Evolutionary conservation across 2,113 vertebrate species (phyloP), one percentile per base, ranked within the genome.

Genomic region (Aspiorhynchus laticeps): DNA sequence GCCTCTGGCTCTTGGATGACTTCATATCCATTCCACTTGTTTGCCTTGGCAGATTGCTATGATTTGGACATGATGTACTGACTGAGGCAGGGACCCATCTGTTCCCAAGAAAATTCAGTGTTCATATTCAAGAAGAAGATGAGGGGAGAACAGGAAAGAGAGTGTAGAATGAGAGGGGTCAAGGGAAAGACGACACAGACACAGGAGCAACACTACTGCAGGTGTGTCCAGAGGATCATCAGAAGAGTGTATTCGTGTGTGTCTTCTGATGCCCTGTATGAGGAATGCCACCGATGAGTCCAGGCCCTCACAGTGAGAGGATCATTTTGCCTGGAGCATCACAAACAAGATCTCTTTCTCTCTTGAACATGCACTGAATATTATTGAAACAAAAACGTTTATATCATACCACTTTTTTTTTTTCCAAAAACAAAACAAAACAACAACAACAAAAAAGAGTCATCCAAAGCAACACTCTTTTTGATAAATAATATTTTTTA

Each of bases 1-100:
- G 41, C 86, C 73, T 51, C 83, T 63, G 76, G 87, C 76, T 71
- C 48, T 85, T 61, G 76, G 65, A 88, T 80, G 76, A 80, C 51
- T 85, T 88, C 38, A 75, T 31, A 80, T 88, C 38, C 38, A 80
- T 85, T 88, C 74, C 87, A 48, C 75, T 80, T 75, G 48, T 74
- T 85, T 85, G 73, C 43, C 61, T 61, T 88, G 78, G 80, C 87
- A 88, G 76, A 88, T 81, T 88, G 79, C 84, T 85, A 43, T 82
- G 78, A 82, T 88, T 88, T 88, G 67, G 71, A 80, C 78, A 88
- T 82, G 87, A 88, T 88, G 78, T 80, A 85, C 78, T 80, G 77
- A 82, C 78, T 75, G 63, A 82, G 59, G 56, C 77, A 79, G 83
- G 65, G 83, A 71, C 73, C 87, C 83, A 88, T 88, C 87, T 88